Base-by-base conservation (phyloP, 2,113 vertebrate species). In the Thalassarche chlororhynchos region DNA sequence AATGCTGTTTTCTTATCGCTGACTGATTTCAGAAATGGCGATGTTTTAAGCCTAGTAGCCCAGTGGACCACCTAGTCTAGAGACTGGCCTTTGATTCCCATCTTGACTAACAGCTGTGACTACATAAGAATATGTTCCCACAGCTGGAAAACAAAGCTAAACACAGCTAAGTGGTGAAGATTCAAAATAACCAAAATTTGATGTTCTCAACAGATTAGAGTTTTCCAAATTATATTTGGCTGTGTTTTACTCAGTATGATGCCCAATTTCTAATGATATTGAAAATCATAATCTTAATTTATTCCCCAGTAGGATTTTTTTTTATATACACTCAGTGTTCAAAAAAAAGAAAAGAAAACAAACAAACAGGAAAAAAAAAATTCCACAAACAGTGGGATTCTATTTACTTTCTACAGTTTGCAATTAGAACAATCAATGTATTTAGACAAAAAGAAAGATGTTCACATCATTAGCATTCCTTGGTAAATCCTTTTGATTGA, bases 401-500 rank as follows among this genome's bases (percentile, higher is more conserved):
- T 42, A 8, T 94, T 92, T 38, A 34, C 6, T 91, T 96, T 86
- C 42, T 54, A 64, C 44, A 68, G 34, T 94, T 94, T 93, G 3
- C 34, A 94, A 84, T 87, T 89, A 70, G 69, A 84, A 55, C 36
- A 70, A 94, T 94, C 58, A 92, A 64, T 77, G 18, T 23, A 68
- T 58, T 91, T 49, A 97, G 31, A 64, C 38, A 71, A 87, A 97
- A 95, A 55, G 8, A 74, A 94, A 87, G 5, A 86, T 84, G n/a
- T 89, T 96, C 61, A 83, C 15, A 89, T 84, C 17, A 74, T 70
- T 96, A 91, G 3, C 38, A 91, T 92, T 95, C 84, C 62, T 97
- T 90, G 42, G 40, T 95, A 97, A 97, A 77, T 90, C 23, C 75
- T 93, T 96, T 83, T 76, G 32, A 52, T 93, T 96, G 52, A 97